A percentile compares a stretch with the other conserved stretches of the same genome.
phyloP scores from a whole-genome alignment of 2,888 invertebrate species.

The Athetis lepigone region DNA sequence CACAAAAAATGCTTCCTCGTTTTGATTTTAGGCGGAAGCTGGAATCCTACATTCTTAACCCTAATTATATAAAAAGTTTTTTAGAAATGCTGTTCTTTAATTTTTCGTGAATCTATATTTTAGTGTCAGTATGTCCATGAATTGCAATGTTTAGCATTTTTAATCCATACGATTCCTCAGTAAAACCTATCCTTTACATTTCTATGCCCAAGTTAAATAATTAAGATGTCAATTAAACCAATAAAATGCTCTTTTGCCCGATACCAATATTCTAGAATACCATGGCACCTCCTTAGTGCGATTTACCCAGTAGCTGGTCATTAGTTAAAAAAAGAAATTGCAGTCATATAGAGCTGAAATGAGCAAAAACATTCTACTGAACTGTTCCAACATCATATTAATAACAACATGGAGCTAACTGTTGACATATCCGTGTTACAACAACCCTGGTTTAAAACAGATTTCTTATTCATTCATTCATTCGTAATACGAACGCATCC shows the following conservation, averaged over 20 bases:
- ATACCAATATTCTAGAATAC: no score
- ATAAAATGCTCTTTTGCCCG: no score
- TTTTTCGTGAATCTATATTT: not conserved
- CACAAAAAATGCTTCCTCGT: constrained; percentile 33
- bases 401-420: not conserved
- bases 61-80: constrained; percentile 7
- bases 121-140: not conserved
- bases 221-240: no score
- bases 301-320: not conserved
- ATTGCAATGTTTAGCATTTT: not conserved
- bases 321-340: not conserved
- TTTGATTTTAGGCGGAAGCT: constrained; percentile 13
- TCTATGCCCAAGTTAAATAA: no score
- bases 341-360: not conserved
- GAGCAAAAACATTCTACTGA: not conserved
- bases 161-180: not conserved
- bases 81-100: constrained; percentile 7
- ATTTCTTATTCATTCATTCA: constrained; percentile 14
- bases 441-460: constrained; percentile 26
- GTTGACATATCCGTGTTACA: not conserved
- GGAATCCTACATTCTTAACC: constrained; percentile 20
- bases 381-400: constrained; percentile 3
- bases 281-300: no score
- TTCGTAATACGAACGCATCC: constrained; percentile 2
- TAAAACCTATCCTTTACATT: not conserved